These are phyloP conservation scores for Leptopilina clavipes DNA, from an alignment of 1,140 invertebrate genomes.

Conservation along the genomic window DNA sequence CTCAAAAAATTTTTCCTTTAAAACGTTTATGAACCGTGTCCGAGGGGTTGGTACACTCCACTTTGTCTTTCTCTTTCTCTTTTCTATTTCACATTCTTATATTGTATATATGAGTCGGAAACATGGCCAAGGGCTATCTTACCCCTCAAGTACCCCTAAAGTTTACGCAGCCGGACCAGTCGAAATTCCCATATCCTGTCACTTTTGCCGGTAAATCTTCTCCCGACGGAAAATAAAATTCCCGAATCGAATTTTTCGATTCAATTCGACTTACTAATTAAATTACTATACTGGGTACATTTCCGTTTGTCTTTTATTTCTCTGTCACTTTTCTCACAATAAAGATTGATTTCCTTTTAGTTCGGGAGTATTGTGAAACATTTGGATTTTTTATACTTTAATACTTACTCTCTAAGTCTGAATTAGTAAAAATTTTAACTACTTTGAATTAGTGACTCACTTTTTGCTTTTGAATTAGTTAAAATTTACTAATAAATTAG, in stretches of 20 bases:
- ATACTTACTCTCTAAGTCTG: too few relatives aligned
- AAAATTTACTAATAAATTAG: too few relatives aligned
- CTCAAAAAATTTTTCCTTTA: conserved; percentile 68
- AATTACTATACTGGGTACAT: not conserved
- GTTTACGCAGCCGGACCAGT: conserved; percentile 70
- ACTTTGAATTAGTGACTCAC: too few relatives aligned
- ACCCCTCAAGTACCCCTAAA: conserved; percentile 55
- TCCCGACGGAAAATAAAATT: conserved; percentile 46
- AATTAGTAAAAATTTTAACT: too few relatives aligned
- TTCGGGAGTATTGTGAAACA: too few relatives aligned
- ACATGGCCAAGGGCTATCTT: conserved; percentile 43
- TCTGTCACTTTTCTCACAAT: too few relatives aligned
- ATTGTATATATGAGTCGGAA: not conserved
- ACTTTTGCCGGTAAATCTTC: conserved; percentile 59
- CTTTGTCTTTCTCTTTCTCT: too few relatives aligned
- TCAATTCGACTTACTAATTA: conserved; percentile 10
- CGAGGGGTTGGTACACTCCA: conserved; percentile 56
- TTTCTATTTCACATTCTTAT: not conserved
- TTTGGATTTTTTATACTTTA: too few relatives aligned
- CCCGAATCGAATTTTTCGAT: not conserved
- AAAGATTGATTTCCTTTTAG: too few relatives aligned
- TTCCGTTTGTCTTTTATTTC: not conserved
- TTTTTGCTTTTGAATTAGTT: too few relatives aligned
- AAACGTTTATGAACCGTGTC: conserved; percentile 73
- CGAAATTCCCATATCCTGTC: conserved; percentile 61